phyloP scores from a whole-genome alignment of 2,113 vertebrate species.

The Sclerurus mexicanus region DNA sequence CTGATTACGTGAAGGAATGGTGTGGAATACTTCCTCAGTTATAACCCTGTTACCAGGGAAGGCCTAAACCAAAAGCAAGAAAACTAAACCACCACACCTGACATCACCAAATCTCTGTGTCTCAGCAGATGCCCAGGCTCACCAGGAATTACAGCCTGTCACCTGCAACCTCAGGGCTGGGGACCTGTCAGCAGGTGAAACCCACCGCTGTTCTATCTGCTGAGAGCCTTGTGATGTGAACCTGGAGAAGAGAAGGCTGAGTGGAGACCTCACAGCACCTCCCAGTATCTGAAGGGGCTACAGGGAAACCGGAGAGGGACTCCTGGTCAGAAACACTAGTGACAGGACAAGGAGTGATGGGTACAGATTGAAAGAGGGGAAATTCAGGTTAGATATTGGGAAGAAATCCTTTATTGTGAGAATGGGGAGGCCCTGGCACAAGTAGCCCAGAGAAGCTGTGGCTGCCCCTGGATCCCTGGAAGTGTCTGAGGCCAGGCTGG shows the following conservation, averaged over 20 bases:
- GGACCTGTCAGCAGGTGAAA: accelerated
- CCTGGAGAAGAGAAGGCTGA: not conserved
- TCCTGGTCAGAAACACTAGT: not conserved
- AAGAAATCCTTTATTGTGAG: not conserved
- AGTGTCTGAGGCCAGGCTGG: not conserved
- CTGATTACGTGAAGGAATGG: no score
- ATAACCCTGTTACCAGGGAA: no score
- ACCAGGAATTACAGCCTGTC: not conserved
- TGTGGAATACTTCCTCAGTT: no score
- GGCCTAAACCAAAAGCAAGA: no score
- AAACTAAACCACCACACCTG: no score
- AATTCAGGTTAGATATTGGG: not conserved
- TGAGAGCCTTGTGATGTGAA: no score
- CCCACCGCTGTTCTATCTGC: not conserved
- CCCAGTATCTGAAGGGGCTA: not conserved
- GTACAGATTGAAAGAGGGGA: not conserved
- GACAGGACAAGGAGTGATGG: not conserved
- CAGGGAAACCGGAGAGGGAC: not conserved
- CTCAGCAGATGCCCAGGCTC: not conserved
- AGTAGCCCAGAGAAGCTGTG: not conserved
- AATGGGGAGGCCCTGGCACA: not conserved
- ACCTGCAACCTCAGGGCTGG: accelerated
- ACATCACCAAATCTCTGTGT: accelerated
- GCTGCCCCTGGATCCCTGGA: not conserved
- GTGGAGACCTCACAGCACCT: not conserved